A percentile compares a stretch with the other conserved stretches of the same genome.
These are phyloP conservation scores for Acrobeloides nanus DNA, from an alignment of 2,888 invertebrate species.

Conservation along the genomic window DNA sequence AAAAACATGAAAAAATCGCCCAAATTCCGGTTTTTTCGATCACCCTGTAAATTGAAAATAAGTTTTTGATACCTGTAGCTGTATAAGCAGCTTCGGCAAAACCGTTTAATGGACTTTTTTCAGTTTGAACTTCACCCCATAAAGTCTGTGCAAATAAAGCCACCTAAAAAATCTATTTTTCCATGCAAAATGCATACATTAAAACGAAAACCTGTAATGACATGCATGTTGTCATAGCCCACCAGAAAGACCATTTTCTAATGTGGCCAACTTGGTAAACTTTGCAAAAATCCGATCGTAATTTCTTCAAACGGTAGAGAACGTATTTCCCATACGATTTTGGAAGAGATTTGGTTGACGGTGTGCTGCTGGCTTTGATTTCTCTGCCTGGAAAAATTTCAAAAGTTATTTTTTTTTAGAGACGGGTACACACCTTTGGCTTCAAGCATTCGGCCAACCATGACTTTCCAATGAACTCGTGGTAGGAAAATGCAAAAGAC, in stretches of 20 bases:
- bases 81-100: conserved; percentile 35
- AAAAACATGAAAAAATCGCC: too few species aligned
- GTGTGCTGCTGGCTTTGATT: too few species aligned
- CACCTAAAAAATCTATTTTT: too few species aligned
- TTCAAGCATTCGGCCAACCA: conserved; percentile 29
- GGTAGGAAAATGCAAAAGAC: conserved; percentile 26
- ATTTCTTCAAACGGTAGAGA: conserved; percentile 19
- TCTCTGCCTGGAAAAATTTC: too few species aligned
- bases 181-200: too few species aligned
- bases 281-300: conserved; percentile 27
- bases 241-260: conserved; percentile 73
- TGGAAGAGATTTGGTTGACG: too few species aligned
- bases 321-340: conserved; percentile 19
- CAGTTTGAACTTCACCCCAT: conserved; percentile 29
- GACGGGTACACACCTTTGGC: conserved; percentile 21
- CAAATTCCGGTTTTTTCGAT: too few species aligned
- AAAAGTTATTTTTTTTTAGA: too few species aligned
- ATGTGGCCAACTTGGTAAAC: conserved; percentile 55
- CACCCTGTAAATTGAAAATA: too few species aligned
- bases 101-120: conserved; percentile 27
- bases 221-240: conserved; percentile 69
- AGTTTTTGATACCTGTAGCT: too few species aligned
- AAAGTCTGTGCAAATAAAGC: conserved; percentile 27
- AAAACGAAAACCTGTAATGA: conserved; percentile 70
- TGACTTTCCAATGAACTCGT: conserved; percentile 28